Evolutionary conservation across 2,113 vertebrate species (phyloP), one percentile per base, ranked within the genome.

Genomic region (Etia nguti): DNA sequence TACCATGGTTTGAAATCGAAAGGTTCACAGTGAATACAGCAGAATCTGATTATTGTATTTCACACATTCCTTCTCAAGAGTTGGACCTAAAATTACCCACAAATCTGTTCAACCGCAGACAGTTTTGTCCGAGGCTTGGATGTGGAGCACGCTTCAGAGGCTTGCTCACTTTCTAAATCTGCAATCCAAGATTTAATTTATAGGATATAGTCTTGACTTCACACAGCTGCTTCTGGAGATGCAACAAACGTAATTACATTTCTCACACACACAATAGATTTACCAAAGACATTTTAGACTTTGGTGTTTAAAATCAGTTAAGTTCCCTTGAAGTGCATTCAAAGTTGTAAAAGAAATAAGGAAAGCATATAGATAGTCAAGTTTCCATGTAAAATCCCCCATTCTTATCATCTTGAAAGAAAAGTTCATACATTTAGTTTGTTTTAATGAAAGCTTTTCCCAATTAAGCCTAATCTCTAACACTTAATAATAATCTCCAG

Each of bases 381-480:
- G 18, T 4, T 52, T 52, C 18, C 7, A 52, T 31, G 29, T 29
- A 29, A 29, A 29, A 29, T 29, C 26, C 26, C 26, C 26, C 26
- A 29, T 29, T 29, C 26, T 29, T 4, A 29, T 29, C 26, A 29
- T 3, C 26, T 29, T 29, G 26, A 31, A 65, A 36, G 18, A 65
- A 65, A 36, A 8, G 18, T 62, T n/a, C 0, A 0, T 36, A 11
- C 6, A 56, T 55, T 56, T 12, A 22, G 22, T 54, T n/a, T 4
- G 24, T 26, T 13, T 8, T 52, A 34, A 36, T 62, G 1, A 36
- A 36, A 18, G 41, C 22, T 46, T 26, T 2, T 70, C 6, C 68
- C 24, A 75, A 48, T 75, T 48, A 75, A 48, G 13, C 0, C 41
- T 29, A 18, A 48, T 48, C 22, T 24, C 62, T 70, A 41, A 41